Percentiles rank a stretch among this genome's conserved stretches.
Evolutionary conservation across 2,888 invertebrate genomes (phyloP).

Genomic region (Panopea generosa): DNA sequence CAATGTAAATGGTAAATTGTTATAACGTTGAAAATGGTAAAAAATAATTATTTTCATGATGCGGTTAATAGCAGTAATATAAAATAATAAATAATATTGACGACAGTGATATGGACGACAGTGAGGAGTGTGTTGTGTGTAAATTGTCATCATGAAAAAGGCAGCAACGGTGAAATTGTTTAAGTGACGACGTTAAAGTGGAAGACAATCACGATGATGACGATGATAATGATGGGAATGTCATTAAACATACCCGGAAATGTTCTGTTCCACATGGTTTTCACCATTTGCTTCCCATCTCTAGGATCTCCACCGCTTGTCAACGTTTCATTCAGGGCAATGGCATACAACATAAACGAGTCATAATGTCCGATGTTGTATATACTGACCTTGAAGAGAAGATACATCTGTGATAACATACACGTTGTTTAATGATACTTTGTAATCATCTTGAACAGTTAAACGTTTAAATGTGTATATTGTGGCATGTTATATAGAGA

Average conservation of each 20-base stretch:
- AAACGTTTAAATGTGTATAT: too few relatives aligned
- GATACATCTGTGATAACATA: neutral
- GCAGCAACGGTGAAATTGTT: too few relatives aligned
- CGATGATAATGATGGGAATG: neutral
- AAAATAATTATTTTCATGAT: too few relatives aligned
- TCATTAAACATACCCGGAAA: constrained; percentile 69
- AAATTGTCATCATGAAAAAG: too few relatives aligned
- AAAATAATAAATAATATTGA: too few relatives aligned
- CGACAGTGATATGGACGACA: too few relatives aligned
- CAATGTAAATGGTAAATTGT: too few relatives aligned
- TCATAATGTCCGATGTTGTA: constrained; percentile 78
- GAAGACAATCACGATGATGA: constrained; percentile 3
- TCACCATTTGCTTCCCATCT: constrained; percentile 68
- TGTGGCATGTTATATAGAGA: too few relatives aligned
- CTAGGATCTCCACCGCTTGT: constrained; percentile 53
- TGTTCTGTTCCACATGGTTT: constrained; percentile 74
- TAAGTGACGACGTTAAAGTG: neutral
- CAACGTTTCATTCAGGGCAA: constrained; percentile 74
- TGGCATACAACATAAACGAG: constrained; percentile 73
- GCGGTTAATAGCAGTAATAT: too few relatives aligned
- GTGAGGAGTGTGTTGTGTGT: too few relatives aligned
- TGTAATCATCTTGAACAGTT: too few relatives aligned
- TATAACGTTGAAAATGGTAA: too few relatives aligned
- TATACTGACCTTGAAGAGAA: constrained; percentile 67
- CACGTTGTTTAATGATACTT: neutral